Evolutionary conservation across 2,797 vertebrate species (phyloP).

Genomic region (Notoglanidium macrostoma): DNA sequence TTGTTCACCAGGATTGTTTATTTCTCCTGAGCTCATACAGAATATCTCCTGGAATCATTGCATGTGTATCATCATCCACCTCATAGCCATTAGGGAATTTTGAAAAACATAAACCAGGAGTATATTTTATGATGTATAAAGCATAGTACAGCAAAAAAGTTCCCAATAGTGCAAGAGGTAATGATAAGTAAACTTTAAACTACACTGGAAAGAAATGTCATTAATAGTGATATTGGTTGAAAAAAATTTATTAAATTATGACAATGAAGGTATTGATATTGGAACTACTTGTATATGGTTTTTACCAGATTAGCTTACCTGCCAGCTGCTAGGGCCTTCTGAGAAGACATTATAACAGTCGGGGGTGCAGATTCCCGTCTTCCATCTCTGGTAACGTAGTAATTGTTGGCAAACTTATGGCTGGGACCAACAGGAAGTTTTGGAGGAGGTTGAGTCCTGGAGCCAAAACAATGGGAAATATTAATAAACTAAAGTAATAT

Average conservation of each 20-base stretch:
- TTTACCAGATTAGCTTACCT: slow-evolving; percentile 61
- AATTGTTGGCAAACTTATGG: slow-evolving; percentile 85
- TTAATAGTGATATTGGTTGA: not conserved
- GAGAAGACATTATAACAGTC: slow-evolving; percentile 78
- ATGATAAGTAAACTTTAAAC: not conserved
- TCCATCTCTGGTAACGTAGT: slow-evolving; percentile 87
- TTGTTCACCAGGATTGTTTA: not conserved
- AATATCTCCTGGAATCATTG: not conserved
- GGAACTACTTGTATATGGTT: not conserved
- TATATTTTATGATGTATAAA: not conserved
- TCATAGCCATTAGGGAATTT: not conserved
- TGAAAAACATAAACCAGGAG: not conserved
- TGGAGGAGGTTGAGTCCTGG: slow-evolving; percentile 86
- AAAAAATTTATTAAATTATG: not conserved
- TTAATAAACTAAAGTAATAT: slow-evolving; percentile 16
- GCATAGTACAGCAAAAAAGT: no score
- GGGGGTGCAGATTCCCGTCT: slow-evolving; percentile 82
- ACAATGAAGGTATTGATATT: not conserved
- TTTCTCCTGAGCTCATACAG: not conserved
- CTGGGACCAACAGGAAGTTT: slow-evolving; percentile 86
- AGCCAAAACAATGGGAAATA: not conserved
- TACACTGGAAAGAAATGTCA: not conserved
- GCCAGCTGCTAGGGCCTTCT: slow-evolving; percentile 75
- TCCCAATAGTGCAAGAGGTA: not conserved
- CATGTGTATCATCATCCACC: not conserved